A percentile compares a stretch with the other conserved stretches of the same genome.
phyloP scores from a whole-genome alignment of 2,113 vertebrate species.

The Oryzias curvinotus region DNA sequence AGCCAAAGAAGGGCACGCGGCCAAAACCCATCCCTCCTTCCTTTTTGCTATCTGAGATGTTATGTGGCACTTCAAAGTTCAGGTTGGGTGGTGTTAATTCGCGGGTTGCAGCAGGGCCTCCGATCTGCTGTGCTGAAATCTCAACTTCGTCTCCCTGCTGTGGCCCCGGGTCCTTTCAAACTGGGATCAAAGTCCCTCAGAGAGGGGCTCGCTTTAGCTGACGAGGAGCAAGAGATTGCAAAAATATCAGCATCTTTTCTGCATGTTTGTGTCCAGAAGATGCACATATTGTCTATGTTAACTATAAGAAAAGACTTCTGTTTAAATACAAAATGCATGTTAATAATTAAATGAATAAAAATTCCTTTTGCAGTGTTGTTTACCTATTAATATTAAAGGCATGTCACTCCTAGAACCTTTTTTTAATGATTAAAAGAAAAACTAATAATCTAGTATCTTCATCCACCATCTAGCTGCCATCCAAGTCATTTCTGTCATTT shows the following conservation, averaged over 20 bases:
- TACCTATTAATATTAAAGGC: too few species aligned
- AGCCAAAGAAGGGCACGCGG: constrained; percentile 36
- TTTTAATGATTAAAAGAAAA: too few species aligned
- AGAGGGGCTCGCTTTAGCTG: constrained; percentile 58
- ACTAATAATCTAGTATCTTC: too few species aligned
- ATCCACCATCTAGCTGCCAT: too few species aligned
- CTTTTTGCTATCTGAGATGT: constrained; percentile 61
- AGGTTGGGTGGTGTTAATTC: constrained; percentile 63
- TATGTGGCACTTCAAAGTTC: constrained; percentile 72
- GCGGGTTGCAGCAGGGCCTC: constrained; percentile 28
- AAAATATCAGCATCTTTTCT: constrained; percentile 34
- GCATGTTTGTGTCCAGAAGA: background rate
- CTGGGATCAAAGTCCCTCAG: constrained; percentile 77
- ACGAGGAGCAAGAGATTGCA: constrained; percentile 35
- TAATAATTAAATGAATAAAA: too few species aligned
- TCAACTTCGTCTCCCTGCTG: constrained; percentile 25
- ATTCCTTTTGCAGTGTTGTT: too few species aligned
- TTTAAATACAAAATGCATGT: too few species aligned
- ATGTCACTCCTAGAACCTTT: too few species aligned
- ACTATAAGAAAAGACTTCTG: too few species aligned
- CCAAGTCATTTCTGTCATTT: too few species aligned
- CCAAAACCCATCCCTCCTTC: constrained; percentile 63
- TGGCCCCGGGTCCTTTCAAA: constrained; percentile 64
- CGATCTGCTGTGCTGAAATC: constrained; percentile 28
- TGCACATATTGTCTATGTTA: background rate